Evolutionary conservation across 2,797 vertebrate genomes (phyloP).

Genomic region (Gouania willdenowi): DNA sequence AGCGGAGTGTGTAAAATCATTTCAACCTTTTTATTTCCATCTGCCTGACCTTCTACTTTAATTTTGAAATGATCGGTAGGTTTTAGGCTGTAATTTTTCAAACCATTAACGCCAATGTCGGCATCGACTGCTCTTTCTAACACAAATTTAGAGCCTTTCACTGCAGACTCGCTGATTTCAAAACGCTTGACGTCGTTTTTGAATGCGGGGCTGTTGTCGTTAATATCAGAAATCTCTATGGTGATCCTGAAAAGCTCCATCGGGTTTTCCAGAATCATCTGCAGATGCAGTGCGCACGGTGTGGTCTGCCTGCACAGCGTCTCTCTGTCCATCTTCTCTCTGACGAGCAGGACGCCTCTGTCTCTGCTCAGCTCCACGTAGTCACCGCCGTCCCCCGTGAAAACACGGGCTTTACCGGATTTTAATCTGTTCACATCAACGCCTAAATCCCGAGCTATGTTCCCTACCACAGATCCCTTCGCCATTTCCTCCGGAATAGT

Average conservation of each 20-base stretch:
- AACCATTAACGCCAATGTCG: conserved; percentile 33
- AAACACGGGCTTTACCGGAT: conserved; percentile 46
- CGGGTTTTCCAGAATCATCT: conserved; percentile 67
- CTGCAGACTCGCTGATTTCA: conserved; percentile 45
- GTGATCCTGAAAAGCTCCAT: conserved; percentile 63
- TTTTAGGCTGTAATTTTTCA: conserved; percentile 33
- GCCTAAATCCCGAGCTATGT: conserved; percentile 54
- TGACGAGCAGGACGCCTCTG: conserved; percentile 76
- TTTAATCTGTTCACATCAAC: conserved; percentile 43
- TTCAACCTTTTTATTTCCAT: conserved; percentile 47
- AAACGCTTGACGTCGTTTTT: conserved; percentile 34
- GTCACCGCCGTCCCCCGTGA: conserved; percentile 33
- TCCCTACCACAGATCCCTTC: conserved; percentile 64
- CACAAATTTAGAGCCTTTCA: conserved; percentile 34
- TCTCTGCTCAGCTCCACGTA: conserved; percentile 77
- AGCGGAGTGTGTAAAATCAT: conserved; percentile 52
- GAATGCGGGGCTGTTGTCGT: conserved; percentile 68
- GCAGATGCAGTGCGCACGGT: conserved; percentile 58
- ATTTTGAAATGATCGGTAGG: conserved; percentile 51
- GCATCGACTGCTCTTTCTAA: conserved; percentile 32
- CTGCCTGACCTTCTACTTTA: conserved; percentile 26
- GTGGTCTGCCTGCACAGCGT: conserved; percentile 61
- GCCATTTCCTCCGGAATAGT: conserved; percentile 83
- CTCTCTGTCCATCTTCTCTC: conserved; percentile 79
- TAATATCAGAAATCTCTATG: conserved; percentile 69